phyloP scores from a whole-genome alignment of 2,113 vertebrate species.

The Thamnophis sirtalis region DNA sequence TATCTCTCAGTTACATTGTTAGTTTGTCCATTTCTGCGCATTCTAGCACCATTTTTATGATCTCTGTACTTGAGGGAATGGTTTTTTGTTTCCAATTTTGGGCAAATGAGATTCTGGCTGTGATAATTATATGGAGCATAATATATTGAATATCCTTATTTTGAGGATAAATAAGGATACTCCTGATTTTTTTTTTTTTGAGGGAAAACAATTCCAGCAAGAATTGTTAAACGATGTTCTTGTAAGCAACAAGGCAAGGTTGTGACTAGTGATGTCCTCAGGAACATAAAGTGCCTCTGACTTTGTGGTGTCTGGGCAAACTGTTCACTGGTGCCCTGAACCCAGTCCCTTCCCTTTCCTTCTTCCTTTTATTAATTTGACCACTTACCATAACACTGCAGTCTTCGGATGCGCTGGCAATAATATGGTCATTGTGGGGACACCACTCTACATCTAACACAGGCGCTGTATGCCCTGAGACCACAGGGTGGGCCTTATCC shows the following conservation, averaged over 20 bases:
- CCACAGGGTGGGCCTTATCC: conserved; percentile 80
- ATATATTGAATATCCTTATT: no score
- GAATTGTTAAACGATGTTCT: neutral
- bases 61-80: no score
- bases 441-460: conserved; percentile 89
- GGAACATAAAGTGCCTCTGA: neutral
- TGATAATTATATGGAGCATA: no score
- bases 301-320: neutral
- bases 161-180: no score
- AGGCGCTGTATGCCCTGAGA: conserved; percentile 86
- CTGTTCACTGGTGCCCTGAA: neutral
- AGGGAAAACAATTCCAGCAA: no score
- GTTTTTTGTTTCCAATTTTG: no score
- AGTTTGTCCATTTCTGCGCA: no score
- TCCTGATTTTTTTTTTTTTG: no score
- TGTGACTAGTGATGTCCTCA: neutral
- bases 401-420: conserved; percentile 88
- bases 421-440: conserved; percentile 88
- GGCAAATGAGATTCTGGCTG: no score
- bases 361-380: neutral
- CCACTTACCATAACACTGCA: conserved; percentile 82
- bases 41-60: no score
- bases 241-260: neutral
- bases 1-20: no score
- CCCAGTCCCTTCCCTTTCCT: neutral